Evolutionary conservation across 2,797 vertebrate species (phyloP), one percentile per base, ranked within the genome.

Genomic region (Coendou prehensilis): DNA sequence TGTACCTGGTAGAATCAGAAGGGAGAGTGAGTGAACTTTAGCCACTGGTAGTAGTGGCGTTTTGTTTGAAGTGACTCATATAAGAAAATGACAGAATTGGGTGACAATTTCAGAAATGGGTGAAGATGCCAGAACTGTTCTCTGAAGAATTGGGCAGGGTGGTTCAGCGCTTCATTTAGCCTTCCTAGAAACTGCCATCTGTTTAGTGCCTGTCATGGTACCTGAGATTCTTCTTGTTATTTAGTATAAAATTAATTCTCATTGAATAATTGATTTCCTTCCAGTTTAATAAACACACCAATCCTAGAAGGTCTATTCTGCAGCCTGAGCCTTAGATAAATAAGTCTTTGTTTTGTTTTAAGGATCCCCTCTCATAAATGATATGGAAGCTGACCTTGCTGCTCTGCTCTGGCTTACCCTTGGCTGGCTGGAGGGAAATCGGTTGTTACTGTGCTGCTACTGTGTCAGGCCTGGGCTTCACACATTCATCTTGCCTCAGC

Each of bases 181-280:
- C 56, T 81, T 96, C 95, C 54, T n/a, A 79, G 93, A 90, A 89
- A 64, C 0, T 50, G 23, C 22, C 23, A 6, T 33, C 63, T 91
- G 37, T 67, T 64, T 22, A 64, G 45, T 17, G 56, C 59, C 54
- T 95, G 50, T 71, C 11, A 37, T 7, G 17, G 61, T 26, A 89
- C 20, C 50, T 20, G 41, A 71, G 37, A 41, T 14, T 54, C 71
- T 59, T 92, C 0, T 8, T 64, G 33, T 64, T 69, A 81, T 10
- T 41, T 10, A 47, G 41, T 20, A 61, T 30, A 23, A 37, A 45
- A 45, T 71, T 14, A 45, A 41, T 76, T 28, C n/a, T 93, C 52
- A 59, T 64, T 69, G 94, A 15, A 23, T 69, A 89, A 75, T 52
- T 87, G 41, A 69, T 84, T 87, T 86, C 54, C 56, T 73, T 73